Base-by-base conservation (phyloP, 2,888 invertebrate species). In the Polylopha cassiicola region DNA sequence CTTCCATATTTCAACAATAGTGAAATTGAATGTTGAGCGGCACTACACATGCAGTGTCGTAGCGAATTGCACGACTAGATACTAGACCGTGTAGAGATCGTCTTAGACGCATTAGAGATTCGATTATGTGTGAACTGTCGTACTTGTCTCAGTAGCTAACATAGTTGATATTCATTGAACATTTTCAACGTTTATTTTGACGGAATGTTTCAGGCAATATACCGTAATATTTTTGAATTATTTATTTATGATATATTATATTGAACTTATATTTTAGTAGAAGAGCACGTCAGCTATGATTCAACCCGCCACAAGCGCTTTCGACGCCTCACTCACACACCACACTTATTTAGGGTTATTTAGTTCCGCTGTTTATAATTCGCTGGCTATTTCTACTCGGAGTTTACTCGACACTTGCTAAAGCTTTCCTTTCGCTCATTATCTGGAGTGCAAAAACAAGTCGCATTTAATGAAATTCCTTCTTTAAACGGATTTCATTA, bases 1-100 rank as follows among this genome's bases (percentile, higher is more conserved):
- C 85, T 85, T 85, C 85, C 85, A 85, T 85, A 61, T 84, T 82
- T 81, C 65, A 73, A 75, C 62, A 63, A 61, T 71, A 72, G 69
- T 48, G 52, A 59, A 43, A 51, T 47, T 56, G 51, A 58, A 53
- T 46, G 41, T 46, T 54, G 41, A 61, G 55, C 47, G 52, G 54
- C 43, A 30, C 34, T 23, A 49, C 54, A 62, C 64, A 71, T 53
- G 67, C 63, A 63, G 56, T 66, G 62, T 65, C 63, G 41, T 55
- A 50, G 63, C 54, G 58, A 65, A 60, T n/a, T 82, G 84, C 84
- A 85, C 84, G 84, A 75, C 76, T 75, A 73, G 70, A 55, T 66
- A 62, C 58, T 77, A 76, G 71, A 61, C 51, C 65, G 58, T 67
- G 62, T 73, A 73, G 65, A 58, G 55, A 52, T 61, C 61, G 59